phyloP scores from a whole-genome alignment of 2,797 vertebrate species.

The Coranthus polyacanthus region DNA sequence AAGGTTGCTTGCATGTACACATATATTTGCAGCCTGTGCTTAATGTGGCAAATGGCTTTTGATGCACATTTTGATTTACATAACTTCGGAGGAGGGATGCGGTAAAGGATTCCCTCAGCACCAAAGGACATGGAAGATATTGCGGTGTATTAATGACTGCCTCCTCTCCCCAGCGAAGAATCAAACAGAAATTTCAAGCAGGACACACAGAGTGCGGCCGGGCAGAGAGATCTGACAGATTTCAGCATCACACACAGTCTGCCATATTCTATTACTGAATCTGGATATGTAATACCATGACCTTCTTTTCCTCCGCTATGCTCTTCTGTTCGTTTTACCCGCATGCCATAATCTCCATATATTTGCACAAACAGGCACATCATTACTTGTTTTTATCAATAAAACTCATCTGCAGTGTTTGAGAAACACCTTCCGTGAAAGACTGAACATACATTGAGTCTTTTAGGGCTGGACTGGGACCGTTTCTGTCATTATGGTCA shows the following conservation, averaged over 20 bases:
- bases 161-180: constrained; percentile 75
- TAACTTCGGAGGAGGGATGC: constrained; percentile 80
- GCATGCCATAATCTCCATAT: constrained; percentile 23
- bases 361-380: constrained; percentile 8
- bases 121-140: constrained; percentile 80
- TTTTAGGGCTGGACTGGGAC: constrained; percentile 24
- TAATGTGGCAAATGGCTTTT: constrained; percentile 84
- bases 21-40: constrained; percentile 76
- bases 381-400: constrained; percentile 46
- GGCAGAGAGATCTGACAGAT: constrained; percentile 80
- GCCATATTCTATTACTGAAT: constrained; percentile 69
- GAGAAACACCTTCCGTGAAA: constrained; percentile 22
- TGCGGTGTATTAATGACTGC: constrained; percentile 80
- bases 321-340: constrained; percentile 49
- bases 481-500: constrained; percentile 48
- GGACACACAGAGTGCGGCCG: constrained; percentile 76
- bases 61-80: constrained; percentile 83
- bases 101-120: constrained; percentile 80
- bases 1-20: constrained; percentile 82
- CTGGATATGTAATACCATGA: constrained; percentile 63
- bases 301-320: constrained; percentile 54
- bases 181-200: constrained; percentile 85
- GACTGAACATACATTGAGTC: constrained; percentile 20
- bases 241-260: constrained; percentile 74
- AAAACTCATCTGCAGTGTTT: constrained; percentile 42